Evolutionary conservation across 92 coral and sea anemone genomes (phyloP), one percentile per base, ranked within the genome.

Genomic region (Isaurus tuberculatus): DNA sequence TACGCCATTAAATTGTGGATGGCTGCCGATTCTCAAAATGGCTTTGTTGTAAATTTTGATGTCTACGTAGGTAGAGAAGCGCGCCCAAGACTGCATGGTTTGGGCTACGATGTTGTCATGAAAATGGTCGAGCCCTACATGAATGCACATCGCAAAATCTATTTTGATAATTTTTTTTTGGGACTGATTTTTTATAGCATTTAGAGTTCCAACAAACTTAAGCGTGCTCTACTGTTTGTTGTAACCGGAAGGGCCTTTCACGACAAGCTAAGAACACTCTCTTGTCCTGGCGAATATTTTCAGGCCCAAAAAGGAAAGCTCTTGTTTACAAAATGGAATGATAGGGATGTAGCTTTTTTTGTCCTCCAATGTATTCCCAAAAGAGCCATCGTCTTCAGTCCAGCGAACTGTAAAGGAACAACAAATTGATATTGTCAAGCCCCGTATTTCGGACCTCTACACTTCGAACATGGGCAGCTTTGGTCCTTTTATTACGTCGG

Each of bases 1-100:
- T 85, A 85, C 28, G 89, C 90, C 20, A 89, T 89, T 17, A 92
- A 92, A 66, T 86, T 90, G 67, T 90, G 93, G 95, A 92, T 92
- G 93, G 80, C 88, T 5, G 88, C 95, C 1, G 89, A 92, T 61
- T 79, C 89, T 7, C 51, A 58, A 10, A 89, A 92, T 64, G 91
- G 93, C 1, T 92, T 79, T 66, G 89, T 92, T 26, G 61, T 89
- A 79, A 86, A 89, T 69, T 83, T 83, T 23, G 75, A 83, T 67
- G 90, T 87, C 5, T 92, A 92, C 79, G 63, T 89, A 1, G 91
- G 95, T 16, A 91, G 84, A 42, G 91, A 89, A 65, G 82, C 43
- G 25, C 63, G 48, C 7, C 53, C n/a, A 11, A 67, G 75, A 1
- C 65, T 83, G 51, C 79, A 86, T 78, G 93, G 93, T 17, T 65